Conservation (phyloP, 2,797 vertebrate genomes). For the Thripadectes ignobilis region DNA sequence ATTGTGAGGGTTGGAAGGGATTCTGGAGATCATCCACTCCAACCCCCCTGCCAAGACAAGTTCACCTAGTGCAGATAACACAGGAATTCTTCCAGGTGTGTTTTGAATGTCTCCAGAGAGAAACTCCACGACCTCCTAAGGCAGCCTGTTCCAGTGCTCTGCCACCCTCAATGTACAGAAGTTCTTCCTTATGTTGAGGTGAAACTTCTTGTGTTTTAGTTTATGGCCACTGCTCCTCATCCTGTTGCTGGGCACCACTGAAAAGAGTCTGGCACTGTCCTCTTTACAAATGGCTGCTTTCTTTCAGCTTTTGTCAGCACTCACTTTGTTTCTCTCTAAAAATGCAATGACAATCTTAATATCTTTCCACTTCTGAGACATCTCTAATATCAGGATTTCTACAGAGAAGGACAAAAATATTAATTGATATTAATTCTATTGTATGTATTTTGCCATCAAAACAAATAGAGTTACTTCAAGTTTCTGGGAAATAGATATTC, state of each 20-base stretch:
- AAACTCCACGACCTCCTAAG: background rate
- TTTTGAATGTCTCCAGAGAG: background rate
- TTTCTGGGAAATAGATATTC: constrained; percentile 27
- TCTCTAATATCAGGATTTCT: background rate
- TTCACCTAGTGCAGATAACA: background rate
- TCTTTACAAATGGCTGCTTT: background rate
- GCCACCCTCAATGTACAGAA: background rate
- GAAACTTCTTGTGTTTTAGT: background rate
- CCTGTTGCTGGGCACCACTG: background rate
- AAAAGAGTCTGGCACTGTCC: background rate
- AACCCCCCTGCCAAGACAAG: background rate
- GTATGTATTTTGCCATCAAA: constrained; percentile 3
- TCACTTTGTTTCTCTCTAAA: background rate
- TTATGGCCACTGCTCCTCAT: background rate
- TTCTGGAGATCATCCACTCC: background rate
- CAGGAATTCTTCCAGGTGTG: background rate
- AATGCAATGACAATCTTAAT: background rate
- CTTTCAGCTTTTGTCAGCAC: background rate
- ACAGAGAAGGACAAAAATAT: background rate
- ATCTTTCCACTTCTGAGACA: background rate
- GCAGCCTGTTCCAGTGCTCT: background rate
- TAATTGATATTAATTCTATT: constrained; percentile 28
- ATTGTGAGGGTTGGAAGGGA: background rate
- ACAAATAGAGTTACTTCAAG: background rate
- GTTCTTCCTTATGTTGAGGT: accelerated